Evolutionary conservation across 2,113 vertebrate genomes (phyloP).

Genomic region (Emydocephalus ijimae): DNA sequence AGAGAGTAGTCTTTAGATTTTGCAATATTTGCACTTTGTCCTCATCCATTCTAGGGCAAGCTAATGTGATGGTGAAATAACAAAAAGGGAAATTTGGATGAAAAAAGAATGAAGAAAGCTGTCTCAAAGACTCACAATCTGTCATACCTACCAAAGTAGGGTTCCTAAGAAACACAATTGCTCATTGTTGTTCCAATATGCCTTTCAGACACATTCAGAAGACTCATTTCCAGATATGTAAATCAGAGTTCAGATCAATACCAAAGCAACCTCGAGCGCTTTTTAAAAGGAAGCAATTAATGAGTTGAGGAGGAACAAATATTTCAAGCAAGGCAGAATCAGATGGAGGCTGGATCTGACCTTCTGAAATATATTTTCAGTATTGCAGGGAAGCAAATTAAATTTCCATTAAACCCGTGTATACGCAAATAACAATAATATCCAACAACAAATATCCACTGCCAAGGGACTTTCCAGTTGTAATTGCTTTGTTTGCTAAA

Average conservation of each 20-base stretch:
- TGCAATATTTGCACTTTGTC: not conserved
- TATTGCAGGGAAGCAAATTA: conserved; percentile 37
- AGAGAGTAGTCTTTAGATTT: not conserved
- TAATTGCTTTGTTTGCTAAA: conserved; percentile 1
- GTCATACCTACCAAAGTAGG: conserved; percentile 20
- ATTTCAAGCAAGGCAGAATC: conserved; percentile 39
- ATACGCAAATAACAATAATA: not conserved
- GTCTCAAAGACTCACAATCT: conserved; percentile 26
- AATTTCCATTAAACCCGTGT: conserved; percentile 30
- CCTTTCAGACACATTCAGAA: conserved; percentile 29
- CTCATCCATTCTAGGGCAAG: not conserved
- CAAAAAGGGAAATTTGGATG: not conserved
- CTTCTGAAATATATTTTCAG: conserved; percentile 35
- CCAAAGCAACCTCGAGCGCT: conserved; percentile 13
- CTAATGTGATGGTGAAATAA: not conserved
- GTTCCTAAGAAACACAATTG: not conserved
- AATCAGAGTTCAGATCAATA: conserved; percentile 6
- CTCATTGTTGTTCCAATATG: not conserved
- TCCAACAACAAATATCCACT: conserved; percentile 24
- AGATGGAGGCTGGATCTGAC: conserved; percentile 9
- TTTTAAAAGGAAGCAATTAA: not conserved
- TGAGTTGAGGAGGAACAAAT: not conserved
- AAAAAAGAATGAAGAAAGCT: not conserved
- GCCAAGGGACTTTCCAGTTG: conserved; percentile 34
- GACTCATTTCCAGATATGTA: not conserved